Base-by-base conservation (phyloP, 2,888 invertebrate species). In the Creontiades dilutus region DNA sequence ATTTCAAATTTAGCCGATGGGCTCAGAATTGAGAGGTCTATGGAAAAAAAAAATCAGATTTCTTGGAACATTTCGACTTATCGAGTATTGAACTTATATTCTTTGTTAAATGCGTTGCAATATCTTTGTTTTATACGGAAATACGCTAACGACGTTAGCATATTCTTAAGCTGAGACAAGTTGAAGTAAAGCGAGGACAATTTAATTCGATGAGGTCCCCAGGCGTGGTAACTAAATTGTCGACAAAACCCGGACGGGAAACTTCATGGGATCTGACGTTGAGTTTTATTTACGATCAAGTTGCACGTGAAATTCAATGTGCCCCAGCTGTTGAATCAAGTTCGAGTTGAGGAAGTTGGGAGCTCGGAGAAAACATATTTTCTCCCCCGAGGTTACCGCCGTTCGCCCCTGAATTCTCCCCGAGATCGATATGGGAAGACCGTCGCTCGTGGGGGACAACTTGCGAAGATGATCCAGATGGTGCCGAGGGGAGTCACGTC, bases 381-480 rank as follows among this genome's bases (percentile, higher is more conserved):
- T 27, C 68, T 19, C 68, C 68, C 37, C 7, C 37, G 37, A 37
- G 37, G 37, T 37, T 37, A 7, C 37, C 37, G n/a, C 68, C 68
- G 9, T 27, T 13, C 68, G 0, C 68, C 68, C 68, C 68, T 68
- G 19, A n/a, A 7, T 57, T 57, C 57, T 68, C 68, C 23, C 9
- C 23, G 19, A 23, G 68, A 68, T 68, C 68, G 68, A 68, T 68
- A 68, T 68, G 68, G 68, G 68, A 68, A 68, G 68, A 23, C 68
- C 23, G 68, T 68, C 68, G 68, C 27, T n/a, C 3, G 0, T 11
- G 19, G 68, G 68, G 27, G 68, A 68, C 23, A 68, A 68, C 23
- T 68, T 68, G 68, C 68, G 23, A 68, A 68, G 68, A 68, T 68
- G 68, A 68, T 68, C 68, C 68, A 68, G 68, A 68, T 68, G 68